Conservation (phyloP, 2,113 vertebrate species). For the Cricetomys ansorgei region DNA sequence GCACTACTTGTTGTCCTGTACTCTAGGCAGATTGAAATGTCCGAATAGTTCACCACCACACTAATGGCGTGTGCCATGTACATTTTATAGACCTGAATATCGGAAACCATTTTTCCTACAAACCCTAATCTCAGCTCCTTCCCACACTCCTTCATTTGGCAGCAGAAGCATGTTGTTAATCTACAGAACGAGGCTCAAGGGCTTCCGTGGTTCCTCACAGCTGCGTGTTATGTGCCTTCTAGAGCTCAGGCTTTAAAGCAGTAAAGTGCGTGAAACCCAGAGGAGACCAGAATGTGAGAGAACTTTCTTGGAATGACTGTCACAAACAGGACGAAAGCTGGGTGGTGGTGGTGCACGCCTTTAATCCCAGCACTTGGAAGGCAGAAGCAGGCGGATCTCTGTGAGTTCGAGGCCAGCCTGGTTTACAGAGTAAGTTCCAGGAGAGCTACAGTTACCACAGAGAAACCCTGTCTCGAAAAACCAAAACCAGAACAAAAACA, state of each 20-base stretch:
- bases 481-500: no score
- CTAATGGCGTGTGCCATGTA: accelerated
- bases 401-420: no score
- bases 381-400: no score
- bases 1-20: no score
- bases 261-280: neutral
- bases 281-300: neutral
- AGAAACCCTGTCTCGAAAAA: no score
- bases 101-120: neutral
- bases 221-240: neutral
- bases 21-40: neutral
- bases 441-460: no score
- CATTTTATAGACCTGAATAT: neutral
- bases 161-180: neutral
- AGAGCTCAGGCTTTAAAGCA: neutral
- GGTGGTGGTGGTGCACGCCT: no score
- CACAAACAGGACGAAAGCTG: no score
- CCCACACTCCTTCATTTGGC: neutral
- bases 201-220: neutral
- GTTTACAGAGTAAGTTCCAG: no score
- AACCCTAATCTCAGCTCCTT: neutral
- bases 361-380: no score
- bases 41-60: neutral
- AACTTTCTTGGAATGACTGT: neutral
- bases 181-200: neutral